phyloP scores from a whole-genome alignment of 2,797 vertebrate species.

The Chromobotia macracanthus region DNA sequence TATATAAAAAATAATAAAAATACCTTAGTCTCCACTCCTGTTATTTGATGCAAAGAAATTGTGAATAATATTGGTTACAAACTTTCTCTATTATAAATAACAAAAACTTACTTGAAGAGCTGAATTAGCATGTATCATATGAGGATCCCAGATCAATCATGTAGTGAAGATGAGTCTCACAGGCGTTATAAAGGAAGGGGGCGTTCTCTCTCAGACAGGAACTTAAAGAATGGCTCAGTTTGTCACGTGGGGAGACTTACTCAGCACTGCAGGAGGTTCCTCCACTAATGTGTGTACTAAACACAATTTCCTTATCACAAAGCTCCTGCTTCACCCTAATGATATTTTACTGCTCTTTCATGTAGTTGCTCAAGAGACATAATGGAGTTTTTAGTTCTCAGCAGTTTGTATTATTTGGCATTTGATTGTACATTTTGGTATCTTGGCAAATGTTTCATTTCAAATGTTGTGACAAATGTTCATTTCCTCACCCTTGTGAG shows the following conservation, averaged over 20 bases:
- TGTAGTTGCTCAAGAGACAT: background rate
- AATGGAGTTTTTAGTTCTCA: no score
- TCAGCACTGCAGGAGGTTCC: conserved; percentile 17
- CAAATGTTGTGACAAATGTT: no score
- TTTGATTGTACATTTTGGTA: no score
- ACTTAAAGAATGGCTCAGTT: background rate
- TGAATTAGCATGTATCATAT: background rate
- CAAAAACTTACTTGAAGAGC: conserved; percentile 27
- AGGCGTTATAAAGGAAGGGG: background rate
- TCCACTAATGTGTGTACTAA: background rate
- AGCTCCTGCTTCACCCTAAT: no score
- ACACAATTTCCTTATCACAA: background rate
- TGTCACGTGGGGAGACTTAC: conserved; percentile 36
- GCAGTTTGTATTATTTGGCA: no score
- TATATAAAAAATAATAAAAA: background rate
- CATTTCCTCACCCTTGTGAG: no score
- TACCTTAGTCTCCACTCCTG: background rate
- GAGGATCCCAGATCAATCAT: background rate
- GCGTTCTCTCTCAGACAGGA: background rate
- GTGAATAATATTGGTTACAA: background rate
- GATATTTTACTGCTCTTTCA: background rate
- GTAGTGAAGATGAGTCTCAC: background rate
- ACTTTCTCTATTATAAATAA: background rate
- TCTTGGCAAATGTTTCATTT: no score
- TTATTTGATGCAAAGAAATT: background rate